Base-by-base conservation (phyloP, 2,888 invertebrate species). In the Cloeon dipterum region DNA sequence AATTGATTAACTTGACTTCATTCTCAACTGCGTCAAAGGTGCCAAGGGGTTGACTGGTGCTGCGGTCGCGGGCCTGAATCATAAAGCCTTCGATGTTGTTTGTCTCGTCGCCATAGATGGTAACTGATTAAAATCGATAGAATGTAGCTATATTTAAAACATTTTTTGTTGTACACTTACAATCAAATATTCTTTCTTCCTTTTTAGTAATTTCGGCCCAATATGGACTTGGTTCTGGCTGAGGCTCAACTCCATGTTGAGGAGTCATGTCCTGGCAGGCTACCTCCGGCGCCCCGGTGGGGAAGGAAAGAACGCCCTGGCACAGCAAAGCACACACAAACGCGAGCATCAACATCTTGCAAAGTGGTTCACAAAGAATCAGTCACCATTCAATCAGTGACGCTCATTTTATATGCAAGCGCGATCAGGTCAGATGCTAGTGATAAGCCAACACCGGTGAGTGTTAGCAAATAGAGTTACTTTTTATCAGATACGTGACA, bases 261-360 rank as follows among this genome's bases (percentile, higher is more conserved):
- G 77, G 77, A 5, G 63, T 60, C 65, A 75, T 68, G 51, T 70
- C 70, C n/a, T 51, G 54, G 55, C 75, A 76, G 20, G 68, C 66
- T 29, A 57, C 58, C 17, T 56, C 54, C 0, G 74, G 75, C 2
- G 74, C 77, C 4, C 76, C 77, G 3, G 61, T 56, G 3, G 70
- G 68, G 51, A 68, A 69, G 2, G 59, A 65, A 29, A n/a, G 7
- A 7, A n/a, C 29, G 7, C 7, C 29, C 5, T 21, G 21, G 21
- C 10, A n/a, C n/a, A n/a, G n/a, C n/a, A n/a, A n/a, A n/a, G n/a
- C n/a, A n/a, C n/a, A n/a, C n/a, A n/a, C n/a, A n/a, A n/a, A n/a
- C n/a, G n/a, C n/a, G n/a, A n/a, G n/a, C n/a, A n/a, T n/a, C n/a
- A n/a, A n/a, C n/a, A n/a, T n/a, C n/a, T n/a, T n/a, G n/a, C n/a